Evolutionary conservation across 2,113 vertebrate genomes (phyloP).

Genomic region (Taurulus bubalis): DNA sequence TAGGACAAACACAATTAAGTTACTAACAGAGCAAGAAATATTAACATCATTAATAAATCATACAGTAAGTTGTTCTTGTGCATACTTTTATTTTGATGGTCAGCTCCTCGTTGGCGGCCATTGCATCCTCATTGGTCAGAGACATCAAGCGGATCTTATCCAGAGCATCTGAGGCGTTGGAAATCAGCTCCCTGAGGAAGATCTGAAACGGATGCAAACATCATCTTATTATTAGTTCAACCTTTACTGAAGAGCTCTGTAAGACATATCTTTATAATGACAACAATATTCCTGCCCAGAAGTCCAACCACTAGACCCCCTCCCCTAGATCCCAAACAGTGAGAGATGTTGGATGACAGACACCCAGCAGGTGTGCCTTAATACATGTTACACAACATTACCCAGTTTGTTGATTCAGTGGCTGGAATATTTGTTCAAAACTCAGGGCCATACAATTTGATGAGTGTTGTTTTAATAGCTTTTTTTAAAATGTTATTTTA

Average conservation of each 20-base stretch:
- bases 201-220: slow-evolving; percentile 81
- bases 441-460: not conserved
- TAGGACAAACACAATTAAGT: not conserved
- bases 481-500: not conserved
- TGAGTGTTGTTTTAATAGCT: not conserved
- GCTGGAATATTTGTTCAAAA: not conserved
- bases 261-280: not conserved
- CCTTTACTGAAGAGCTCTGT: not conserved
- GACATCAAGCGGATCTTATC: slow-evolving; percentile 95
- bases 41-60: not conserved
- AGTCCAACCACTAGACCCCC: not conserved
- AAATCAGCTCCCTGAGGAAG: slow-evolving; percentile 95
- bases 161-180: slow-evolving; percentile 94
- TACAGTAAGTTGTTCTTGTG: not conserved
- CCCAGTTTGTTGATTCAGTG: not conserved
- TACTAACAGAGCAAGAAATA: not conserved
- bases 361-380: not conserved
- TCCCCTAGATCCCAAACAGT: not conserved
- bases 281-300: not conserved
- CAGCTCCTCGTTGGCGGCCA: slow-evolving; percentile 91
- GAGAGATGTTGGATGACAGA: not conserved
- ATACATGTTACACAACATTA: not conserved
- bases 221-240: not conserved
- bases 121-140: slow-evolving; percentile 89
- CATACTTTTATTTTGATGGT: slow-evolving; percentile 94